Conservation (phyloP, 2,888 invertebrate genomes). For the Caenorhabditis becei region DNA sequence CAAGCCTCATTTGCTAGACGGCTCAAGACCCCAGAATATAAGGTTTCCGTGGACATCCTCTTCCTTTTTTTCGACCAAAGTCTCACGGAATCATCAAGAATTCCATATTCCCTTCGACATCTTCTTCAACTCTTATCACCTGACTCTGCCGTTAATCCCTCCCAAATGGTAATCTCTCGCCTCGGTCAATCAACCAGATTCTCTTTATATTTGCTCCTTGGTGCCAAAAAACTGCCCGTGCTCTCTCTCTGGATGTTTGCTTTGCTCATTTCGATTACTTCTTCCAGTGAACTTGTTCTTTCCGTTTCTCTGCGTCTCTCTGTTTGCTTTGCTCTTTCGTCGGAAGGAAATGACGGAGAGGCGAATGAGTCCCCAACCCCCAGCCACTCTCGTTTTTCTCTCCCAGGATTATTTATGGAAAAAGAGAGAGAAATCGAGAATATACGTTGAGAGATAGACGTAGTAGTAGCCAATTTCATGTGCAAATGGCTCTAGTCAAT, state of each 20-base stretch:
- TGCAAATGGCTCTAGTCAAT: neutral
- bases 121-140: neutral
- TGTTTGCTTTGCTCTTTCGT: neutral
- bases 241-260: conserved; percentile 4
- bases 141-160: neutral
- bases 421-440: conserved; percentile 2
- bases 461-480: neutral
- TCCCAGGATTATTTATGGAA: neutral
- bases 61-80: too few species aligned
- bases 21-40: too few species aligned
- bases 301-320: conserved; percentile 32
- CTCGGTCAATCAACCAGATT: conserved; percentile 10
- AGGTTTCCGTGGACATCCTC: too few species aligned
- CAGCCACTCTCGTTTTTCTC: too few species aligned
- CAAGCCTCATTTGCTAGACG: too few species aligned
- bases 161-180: conserved; percentile 6
- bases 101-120: too few species aligned
- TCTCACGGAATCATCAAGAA: too few species aligned
- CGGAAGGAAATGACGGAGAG: neutral
- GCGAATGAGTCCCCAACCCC: neutral
- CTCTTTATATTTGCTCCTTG: neutral
- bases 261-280: neutral
- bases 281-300: conserved; percentile 15
- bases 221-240: neutral
- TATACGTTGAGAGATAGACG: neutral